Percentiles rank a stretch among this genome's conserved stretches.
phyloP scores from a whole-genome alignment of 2,888 invertebrate species.

The Athripsodes cinereus region DNA sequence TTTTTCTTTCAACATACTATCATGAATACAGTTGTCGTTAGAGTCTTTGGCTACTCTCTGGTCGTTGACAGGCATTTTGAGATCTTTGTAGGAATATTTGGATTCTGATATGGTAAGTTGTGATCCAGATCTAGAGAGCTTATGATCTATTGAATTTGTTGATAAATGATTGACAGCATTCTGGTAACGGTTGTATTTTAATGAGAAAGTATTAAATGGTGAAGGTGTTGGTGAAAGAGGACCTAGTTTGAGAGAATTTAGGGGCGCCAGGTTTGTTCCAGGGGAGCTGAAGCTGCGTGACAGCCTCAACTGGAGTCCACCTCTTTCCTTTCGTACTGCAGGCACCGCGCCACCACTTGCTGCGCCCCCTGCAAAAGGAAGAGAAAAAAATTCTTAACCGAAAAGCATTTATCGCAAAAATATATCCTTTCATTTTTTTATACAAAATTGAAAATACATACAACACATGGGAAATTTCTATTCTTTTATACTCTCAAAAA shows the following conservation, averaged over 20 bases:
- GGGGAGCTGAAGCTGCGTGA: constrained; percentile 25
- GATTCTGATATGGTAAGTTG: neutral
- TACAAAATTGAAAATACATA: too few relatives aligned
- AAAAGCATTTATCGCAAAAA: too few relatives aligned
- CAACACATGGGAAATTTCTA: too few relatives aligned
- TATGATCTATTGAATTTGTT: constrained; percentile 8
- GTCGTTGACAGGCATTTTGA: constrained; percentile 5
- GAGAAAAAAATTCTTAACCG: too few relatives aligned
- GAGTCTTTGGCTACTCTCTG: constrained; percentile 3
- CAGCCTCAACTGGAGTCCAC: constrained; percentile 22
- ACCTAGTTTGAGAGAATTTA: constrained; percentile 1
- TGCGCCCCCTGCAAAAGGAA: constrained; percentile 20
- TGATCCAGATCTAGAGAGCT: constrained; percentile 7
- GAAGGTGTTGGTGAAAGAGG: neutral
- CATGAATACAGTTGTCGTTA: neutral
- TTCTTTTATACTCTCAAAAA: too few relatives aligned
- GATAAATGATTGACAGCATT: neutral
- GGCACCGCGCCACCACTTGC: constrained; percentile 19
- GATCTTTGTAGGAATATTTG: neutral
- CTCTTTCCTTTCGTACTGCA: constrained; percentile 18
- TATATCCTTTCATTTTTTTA: too few relatives aligned
- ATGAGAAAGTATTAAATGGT: neutral
- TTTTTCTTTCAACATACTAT: neutral
- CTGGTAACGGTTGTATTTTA: neutral
- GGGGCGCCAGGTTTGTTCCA: constrained; percentile 12